Evolutionary conservation across 2,888 invertebrate species (phyloP), one percentile per base, ranked within the genome.

Genomic region (Drosophila cognata): DNA sequence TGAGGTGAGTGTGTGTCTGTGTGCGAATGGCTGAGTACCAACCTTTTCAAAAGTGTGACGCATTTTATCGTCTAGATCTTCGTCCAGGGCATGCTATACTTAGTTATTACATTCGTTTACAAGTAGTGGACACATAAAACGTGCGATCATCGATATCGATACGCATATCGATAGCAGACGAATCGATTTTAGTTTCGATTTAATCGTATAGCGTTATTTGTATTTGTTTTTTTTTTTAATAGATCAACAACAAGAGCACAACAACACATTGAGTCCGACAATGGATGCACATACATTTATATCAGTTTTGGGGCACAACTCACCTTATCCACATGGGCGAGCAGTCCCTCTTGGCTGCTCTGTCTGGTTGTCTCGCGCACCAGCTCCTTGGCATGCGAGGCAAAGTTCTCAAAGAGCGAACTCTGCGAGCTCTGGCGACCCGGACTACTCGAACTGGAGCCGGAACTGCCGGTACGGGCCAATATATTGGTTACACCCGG

Each of bases 261-360:
- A 85, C 79, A 88, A 84, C 84, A 89, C 87, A 91, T 83, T 72
- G 64, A 88, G 68, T 75, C 61, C 62, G 50, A 57, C 56, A 69
- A 31, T 62, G 61, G 67, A 79, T 69, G 63, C 63, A 71, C 35
- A 46, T 55, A 62, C 29, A 31, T 35, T 21, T 50, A 33, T 51
- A 38, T 31, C 7, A 33, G 28, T 35, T 18, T 18, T 1, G 4
- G 41, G 35, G n/a, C 21, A 57, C n/a, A 28, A 76, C 91, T 83
- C 94, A 97, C 97, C 95, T 98, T 98, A 90, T 98, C 98, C 95
- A 98, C 97, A 76, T 98, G 98, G 2, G 97, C 97, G 11, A 98
- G 94, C 7, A 97, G 91, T 33, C 97, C 97, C 92, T 98, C 98
- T 92, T 98, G 98, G 88, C 97, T 97, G 92, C 97, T 96, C 92